Percentiles rank a stretch among this genome's conserved stretches.
Conservation (phyloP, 2,888 invertebrate species). For the Apodemia mormo region DNA sequence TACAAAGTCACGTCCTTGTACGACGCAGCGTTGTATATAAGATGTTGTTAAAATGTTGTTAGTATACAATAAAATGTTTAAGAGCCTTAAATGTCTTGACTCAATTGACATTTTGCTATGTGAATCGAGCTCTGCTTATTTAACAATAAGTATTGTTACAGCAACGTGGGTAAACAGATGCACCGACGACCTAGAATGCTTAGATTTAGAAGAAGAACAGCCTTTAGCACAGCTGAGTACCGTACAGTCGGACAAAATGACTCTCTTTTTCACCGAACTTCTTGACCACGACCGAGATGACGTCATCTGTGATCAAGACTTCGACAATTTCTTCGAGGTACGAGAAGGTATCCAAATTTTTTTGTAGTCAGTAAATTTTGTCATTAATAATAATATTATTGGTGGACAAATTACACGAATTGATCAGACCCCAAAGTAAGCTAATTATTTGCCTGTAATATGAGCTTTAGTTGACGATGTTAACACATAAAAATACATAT, state of each 20-base stretch:
- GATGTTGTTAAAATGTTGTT: no score
- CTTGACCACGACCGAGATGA: conserved; percentile 88
- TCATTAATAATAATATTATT: not conserved
- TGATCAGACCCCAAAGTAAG: no score
- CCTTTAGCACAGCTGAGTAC: conserved; percentile 77
- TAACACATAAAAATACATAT: no score
- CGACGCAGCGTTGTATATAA: no score
- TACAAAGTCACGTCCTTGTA: no score
- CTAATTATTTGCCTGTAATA: no score
- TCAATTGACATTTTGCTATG: no score
- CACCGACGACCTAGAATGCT: conserved; percentile 83
- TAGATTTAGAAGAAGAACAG: conserved; percentile 79
- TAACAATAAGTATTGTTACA: conserved; percentile 48
- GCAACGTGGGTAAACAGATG: conserved; percentile 89
- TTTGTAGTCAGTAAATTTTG: not conserved
- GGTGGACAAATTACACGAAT: no score
- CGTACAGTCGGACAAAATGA: conserved; percentile 86
- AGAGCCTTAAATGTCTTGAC: no score
- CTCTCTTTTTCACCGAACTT: conserved; percentile 86
- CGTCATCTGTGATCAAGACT: conserved; percentile 86
- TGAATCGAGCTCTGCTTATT: no score
- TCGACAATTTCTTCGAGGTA: conserved; percentile 86
- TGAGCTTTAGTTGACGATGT: no score
- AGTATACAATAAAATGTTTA: no score
- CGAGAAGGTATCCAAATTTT: conserved; percentile 13